phyloP scores from a whole-genome alignment of 1,140 invertebrate genomes.

The Nasonia vitripennis region DNA sequence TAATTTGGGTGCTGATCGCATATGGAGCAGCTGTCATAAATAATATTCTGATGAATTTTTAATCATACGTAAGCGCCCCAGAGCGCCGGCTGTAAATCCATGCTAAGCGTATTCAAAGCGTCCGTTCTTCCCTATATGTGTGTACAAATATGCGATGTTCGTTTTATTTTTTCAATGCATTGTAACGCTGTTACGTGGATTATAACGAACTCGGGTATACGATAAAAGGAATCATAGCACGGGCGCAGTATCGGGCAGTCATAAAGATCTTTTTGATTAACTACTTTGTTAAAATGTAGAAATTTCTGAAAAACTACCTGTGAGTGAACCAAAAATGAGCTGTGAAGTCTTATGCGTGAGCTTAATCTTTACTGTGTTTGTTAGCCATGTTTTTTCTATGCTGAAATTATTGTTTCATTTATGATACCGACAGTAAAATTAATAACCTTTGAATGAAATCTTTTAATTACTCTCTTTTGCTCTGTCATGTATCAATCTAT shows the following conservation, averaged over 20 bases:
- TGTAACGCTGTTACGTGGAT: not conserved
- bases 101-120: not conserved
- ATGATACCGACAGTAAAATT: no score
- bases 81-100: not conserved
- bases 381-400: constrained; percentile 59
- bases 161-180: not conserved
- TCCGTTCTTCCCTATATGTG: not conserved
- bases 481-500: not conserved
- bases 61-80: not conserved
- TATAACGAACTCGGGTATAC: not conserved
- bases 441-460: no score
- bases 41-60: constrained; percentile 2
- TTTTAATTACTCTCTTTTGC: no score
- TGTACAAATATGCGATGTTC: not conserved
- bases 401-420: no score
- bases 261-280: not conserved
- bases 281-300: no score
- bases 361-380: constrained; percentile 61
- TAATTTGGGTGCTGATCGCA: not conserved
- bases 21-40: not conserved
- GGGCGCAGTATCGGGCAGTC: not conserved
- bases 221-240: not conserved
- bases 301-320: no score
- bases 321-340: not conserved
- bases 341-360: constrained; percentile 54